A percentile compares a stretch with the other conserved stretches of the same genome.
These are phyloP conservation scores for Upupa epops DNA, from an alignment of 2,113 vertebrate genomes.

Conservation along the genomic window DNA sequence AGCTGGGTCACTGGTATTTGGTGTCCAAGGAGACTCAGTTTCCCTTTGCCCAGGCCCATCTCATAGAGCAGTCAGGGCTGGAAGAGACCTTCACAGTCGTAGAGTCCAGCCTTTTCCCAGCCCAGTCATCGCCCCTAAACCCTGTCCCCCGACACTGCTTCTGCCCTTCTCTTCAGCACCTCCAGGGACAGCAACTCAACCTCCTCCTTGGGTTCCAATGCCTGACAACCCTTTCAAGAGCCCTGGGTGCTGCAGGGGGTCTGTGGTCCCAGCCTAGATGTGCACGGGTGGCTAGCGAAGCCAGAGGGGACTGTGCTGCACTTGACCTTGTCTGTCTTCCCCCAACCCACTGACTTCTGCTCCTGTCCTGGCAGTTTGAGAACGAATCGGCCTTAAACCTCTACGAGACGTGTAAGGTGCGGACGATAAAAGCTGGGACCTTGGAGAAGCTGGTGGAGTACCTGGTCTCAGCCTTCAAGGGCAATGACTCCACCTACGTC, in stretches of 20 bases:
- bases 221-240: no score
- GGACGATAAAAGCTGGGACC: constrained; percentile 95
- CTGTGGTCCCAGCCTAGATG: neutral
- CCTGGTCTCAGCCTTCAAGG: constrained; percentile 94
- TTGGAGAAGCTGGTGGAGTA: constrained; percentile 98
- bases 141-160: no score
- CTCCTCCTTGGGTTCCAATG: no score
- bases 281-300: accelerated
- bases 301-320: neutral
- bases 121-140: no score
- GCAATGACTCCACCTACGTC: constrained; percentile 96
- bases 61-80: no score
- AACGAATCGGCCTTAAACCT: constrained; percentile 89
- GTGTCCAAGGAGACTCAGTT: neutral
- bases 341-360: neutral
- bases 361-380: constrained; percentile 77
- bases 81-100: no score
- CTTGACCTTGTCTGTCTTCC: neutral
- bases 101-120: no score
- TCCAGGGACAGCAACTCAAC: no score
- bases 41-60: neutral
- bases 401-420: constrained; percentile 95
- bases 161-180: no score
- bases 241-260: neutral
- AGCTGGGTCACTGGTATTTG: neutral